Base-by-base conservation (phyloP, 2,797 vertebrate genomes). In the Percopsis omiscomaycus region DNA sequence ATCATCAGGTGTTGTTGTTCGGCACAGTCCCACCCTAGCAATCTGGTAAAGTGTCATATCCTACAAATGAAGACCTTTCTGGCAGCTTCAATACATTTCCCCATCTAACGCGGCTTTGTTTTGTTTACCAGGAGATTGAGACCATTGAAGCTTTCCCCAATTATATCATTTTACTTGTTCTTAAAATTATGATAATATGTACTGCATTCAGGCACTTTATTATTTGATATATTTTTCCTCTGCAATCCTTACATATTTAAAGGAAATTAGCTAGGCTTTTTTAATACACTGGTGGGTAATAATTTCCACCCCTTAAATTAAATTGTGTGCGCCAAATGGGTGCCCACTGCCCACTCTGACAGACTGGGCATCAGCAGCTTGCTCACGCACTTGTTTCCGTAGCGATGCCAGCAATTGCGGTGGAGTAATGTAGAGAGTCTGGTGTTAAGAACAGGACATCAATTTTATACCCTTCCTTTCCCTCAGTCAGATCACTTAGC, bases 311-410 rank as follows among this genome's bases (percentile, higher is more conserved):
- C 37, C 37, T 37, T 37, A 37, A 37, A 37, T 37, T 37, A 5
- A 37, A 37, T 5, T 37, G 32, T 37, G 37, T 37, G 37, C 9
- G 37, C 53, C 67, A 80, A 76, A 73, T 65, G 75, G 66, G 66
- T 74, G 74, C 61, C 63, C 64, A 48, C 54, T 49, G 48, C 71
- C 77, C 81, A 75, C 73, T 84, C 65, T 61, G 64, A 82, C 77
- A 70, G 78, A 64, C 68, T 48, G 66, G 76, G 80, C 74, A 89
- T 90, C 85, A 86, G 85, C 82, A 87, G 77, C 84, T 86, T 72
- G 77, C 79, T 85, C 86, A 90, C 79, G 64, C 72, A 79, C 86
- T 78, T 0, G 80, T 90, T 88, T 84, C 86, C 82, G 61, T 86
- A 87, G 81, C 65, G n/a, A 88, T 87, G 83, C 77, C 80, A 83